These are phyloP conservation scores for Limnephilus rhombicus DNA, from an alignment of 2,888 invertebrate species.

Conservation along the genomic window DNA sequence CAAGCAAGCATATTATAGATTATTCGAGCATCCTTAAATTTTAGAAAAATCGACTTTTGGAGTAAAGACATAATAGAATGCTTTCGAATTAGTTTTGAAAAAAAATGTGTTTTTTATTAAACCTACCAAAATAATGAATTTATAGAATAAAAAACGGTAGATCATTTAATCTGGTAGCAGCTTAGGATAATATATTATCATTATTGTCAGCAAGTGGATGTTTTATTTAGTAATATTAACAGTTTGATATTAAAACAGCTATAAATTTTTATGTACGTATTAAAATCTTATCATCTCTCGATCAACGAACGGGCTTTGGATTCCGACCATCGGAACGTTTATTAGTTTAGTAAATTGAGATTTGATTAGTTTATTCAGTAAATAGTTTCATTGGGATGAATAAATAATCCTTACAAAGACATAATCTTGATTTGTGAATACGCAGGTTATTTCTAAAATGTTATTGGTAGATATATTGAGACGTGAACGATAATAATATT, in stretches of 20 bases:
- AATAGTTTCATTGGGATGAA: conserved; percentile 31
- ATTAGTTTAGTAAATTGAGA: conserved; percentile 19
- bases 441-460: conserved; percentile 29
- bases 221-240: neutral
- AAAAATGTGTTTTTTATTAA: neutral
- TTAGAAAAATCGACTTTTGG: neutral
- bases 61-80: neutral
- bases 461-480: conserved; percentile 33
- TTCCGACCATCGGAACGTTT: neutral
- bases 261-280: neutral
- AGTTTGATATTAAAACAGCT: neutral
- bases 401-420: conserved; percentile 35
- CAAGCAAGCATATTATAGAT: no score
- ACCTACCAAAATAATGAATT: neutral
- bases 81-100: neutral
- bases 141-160: neutral
- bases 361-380: conserved; percentile 44
- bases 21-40: neutral
- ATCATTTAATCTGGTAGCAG: neutral
- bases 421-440: conserved; percentile 46
- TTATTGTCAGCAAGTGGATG: neutral
- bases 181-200: neutral
- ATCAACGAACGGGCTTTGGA: conserved; percentile 2
- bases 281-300: conserved; percentile 18
- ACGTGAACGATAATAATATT: conserved; percentile 33